These are phyloP conservation scores for Camelus dromedarius DNA, from an alignment of 2,113 vertebrate species.

Conservation along the genomic window DNA sequence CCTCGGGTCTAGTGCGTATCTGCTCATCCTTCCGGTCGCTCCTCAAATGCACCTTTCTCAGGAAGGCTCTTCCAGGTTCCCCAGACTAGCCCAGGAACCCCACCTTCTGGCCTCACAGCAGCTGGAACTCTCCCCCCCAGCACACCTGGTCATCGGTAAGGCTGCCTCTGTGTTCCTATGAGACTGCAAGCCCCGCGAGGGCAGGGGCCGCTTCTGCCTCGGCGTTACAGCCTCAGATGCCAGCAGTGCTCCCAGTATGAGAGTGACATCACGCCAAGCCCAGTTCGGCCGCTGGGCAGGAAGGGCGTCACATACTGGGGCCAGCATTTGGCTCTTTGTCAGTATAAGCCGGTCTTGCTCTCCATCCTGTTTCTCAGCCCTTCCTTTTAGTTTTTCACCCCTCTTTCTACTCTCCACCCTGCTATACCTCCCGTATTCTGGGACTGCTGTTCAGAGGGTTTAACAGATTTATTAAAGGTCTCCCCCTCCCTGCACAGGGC, in stretches of 20 bases:
- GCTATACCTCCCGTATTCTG: neutral
- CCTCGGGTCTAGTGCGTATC: too few relatives aligned
- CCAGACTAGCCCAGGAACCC: neutral
- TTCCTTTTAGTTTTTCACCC: neutral
- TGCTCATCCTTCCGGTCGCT: neutral
- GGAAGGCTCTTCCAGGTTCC: neutral
- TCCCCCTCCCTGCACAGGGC: too few relatives aligned
- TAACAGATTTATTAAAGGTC: neutral
- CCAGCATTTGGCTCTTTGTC: neutral
- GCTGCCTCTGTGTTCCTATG: neutral
- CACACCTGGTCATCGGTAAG: neutral
- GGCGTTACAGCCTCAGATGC: neutral
- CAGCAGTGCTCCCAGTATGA: neutral
- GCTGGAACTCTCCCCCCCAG: neutral
- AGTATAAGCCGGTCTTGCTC: neutral
- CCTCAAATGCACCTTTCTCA: neutral
- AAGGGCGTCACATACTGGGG: neutral
- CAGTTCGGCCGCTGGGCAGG: neutral
- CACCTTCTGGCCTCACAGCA: neutral
- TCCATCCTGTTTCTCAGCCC: neutral
- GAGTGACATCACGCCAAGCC: neutral
- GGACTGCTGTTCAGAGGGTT: neutral
- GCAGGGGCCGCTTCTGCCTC: too few relatives aligned
- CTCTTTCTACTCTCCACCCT: neutral
- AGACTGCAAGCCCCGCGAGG: neutral